A percentile compares a stretch with the other conserved stretches of the same genome.
These are phyloP conservation scores for Saxidomus purpurata DNA, from an alignment of 1,140 invertebrate species.

Conservation along the genomic window DNA sequence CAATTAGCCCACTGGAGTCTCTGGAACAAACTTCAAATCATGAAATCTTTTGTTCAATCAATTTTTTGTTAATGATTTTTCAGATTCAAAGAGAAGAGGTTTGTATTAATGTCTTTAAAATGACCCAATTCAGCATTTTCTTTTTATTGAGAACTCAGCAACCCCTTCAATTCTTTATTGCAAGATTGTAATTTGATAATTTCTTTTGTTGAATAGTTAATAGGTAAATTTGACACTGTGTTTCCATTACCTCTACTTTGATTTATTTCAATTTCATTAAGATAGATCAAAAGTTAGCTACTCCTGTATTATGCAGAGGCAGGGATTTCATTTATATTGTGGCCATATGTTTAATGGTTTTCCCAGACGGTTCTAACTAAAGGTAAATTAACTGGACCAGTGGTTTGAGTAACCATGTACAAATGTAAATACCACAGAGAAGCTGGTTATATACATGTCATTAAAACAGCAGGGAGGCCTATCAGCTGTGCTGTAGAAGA, in stretches of 20 bases:
- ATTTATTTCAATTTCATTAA: neutral
- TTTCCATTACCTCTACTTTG: neutral
- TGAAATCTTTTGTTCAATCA: too few species aligned
- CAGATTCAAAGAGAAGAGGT: too few species aligned
- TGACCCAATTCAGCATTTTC: neutral
- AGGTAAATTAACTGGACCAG: constrained; percentile 18
- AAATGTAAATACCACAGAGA: constrained; percentile 3
- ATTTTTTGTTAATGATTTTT: too few species aligned
- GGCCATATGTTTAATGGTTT: constrained; percentile 14
- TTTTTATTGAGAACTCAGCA: neutral
- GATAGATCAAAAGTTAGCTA: neutral
- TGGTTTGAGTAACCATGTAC: constrained; percentile 12
- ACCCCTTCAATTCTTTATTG: neutral
- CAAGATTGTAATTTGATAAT: neutral
- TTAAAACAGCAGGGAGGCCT: constrained; percentile 8
- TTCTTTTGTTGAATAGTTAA: neutral
- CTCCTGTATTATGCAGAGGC: neutral
- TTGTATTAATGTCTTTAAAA: neutral
- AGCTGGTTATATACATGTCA: constrained; percentile 11
- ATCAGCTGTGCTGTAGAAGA: neutral
- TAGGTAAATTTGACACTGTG: neutral
- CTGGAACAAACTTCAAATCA: too few species aligned
- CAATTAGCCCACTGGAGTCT: too few species aligned
- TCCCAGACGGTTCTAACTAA: constrained; percentile 12
- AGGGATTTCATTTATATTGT: constrained; percentile 8